Percentiles rank a stretch among this genome's conserved stretches.
Conservation (phyloP, 2,888 invertebrate genomes). For the Ophraella communa region DNA sequence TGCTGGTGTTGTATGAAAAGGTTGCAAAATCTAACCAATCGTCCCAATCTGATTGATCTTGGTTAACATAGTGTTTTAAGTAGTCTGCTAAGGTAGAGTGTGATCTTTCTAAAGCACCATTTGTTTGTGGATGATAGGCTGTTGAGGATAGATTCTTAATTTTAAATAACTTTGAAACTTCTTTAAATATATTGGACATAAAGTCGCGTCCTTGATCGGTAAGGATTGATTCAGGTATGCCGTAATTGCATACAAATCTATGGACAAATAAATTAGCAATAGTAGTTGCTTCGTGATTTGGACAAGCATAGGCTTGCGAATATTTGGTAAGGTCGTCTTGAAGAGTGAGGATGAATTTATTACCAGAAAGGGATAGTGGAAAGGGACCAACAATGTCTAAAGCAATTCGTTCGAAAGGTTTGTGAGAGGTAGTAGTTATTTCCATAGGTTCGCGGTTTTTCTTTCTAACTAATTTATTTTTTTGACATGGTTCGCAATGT, state of each 20-base stretch:
- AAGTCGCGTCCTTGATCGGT: slow-evolving; percentile 46
- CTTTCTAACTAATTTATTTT: slow-evolving; percentile 13
- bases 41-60: slow-evolving; percentile 45
- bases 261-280: slow-evolving; percentile 41
- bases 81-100: slow-evolving; percentile 33
- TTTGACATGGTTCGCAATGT: slow-evolving; percentile 41
- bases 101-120: slow-evolving; percentile 37
- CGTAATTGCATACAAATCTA: slow-evolving; percentile 43
- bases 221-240: slow-evolving; percentile 44
- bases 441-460: slow-evolving; percentile 2
- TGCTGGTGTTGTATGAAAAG: neutral
- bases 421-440: slow-evolving; percentile 8
- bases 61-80: slow-evolving; percentile 40
- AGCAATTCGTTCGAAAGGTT: slow-evolving; percentile 40
- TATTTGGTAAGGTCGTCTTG: slow-evolving; percentile 43
- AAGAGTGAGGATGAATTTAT: slow-evolving; percentile 45
- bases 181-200: slow-evolving; percentile 26
- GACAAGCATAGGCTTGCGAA: slow-evolving; percentile 44
- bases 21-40: slow-evolving; percentile 26
- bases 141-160: slow-evolving; percentile 29
- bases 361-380: slow-evolving; percentile 32
- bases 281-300: slow-evolving; percentile 41
- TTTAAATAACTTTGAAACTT: slow-evolving; percentile 9
- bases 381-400: slow-evolving; percentile 47
- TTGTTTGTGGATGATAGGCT: slow-evolving; percentile 36